A percentile compares a stretch with the other conserved stretches of the same genome.
Evolutionary conservation across 2,888 invertebrate genomes (phyloP).

Genomic region (Oligia strigilis): DNA sequence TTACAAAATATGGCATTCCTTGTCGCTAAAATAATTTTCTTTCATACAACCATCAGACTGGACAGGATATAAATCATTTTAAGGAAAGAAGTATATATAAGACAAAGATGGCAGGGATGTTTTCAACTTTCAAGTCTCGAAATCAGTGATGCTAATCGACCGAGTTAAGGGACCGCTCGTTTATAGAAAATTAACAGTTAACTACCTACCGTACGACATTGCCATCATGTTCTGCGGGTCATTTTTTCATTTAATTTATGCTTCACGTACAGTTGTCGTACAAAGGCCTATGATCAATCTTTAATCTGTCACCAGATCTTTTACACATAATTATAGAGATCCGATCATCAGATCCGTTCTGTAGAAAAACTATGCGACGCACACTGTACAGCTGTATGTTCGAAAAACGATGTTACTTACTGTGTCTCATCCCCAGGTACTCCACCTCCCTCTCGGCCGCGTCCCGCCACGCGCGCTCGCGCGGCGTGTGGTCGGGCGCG

Average conservation of each 20-base stretch:
- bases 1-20: background rate
- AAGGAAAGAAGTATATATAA: background rate
- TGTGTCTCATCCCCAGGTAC: conserved; percentile 78
- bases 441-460: conserved; percentile 89
- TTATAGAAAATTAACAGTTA: no score
- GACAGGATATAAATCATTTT: background rate
- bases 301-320: no score
- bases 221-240: no score
- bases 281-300: no score
- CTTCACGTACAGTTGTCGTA: no score
- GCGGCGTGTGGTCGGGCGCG: conserved; percentile 92
- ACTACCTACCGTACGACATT: no score
- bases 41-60: background rate
- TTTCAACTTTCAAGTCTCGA: background rate
- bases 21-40: background rate
- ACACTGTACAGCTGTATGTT: no score
- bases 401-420: no score
- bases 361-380: no score
- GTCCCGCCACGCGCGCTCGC: conserved; percentile 89
- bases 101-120: background rate
- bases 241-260: no score
- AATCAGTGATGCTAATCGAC: background rate
- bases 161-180: background rate
- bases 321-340: no score
- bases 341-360: no score